Percentiles rank a stretch among this genome's conserved stretches.
phyloP scores from a whole-genome alignment of 2,888 invertebrate species.

The Xylota segnis region DNA sequence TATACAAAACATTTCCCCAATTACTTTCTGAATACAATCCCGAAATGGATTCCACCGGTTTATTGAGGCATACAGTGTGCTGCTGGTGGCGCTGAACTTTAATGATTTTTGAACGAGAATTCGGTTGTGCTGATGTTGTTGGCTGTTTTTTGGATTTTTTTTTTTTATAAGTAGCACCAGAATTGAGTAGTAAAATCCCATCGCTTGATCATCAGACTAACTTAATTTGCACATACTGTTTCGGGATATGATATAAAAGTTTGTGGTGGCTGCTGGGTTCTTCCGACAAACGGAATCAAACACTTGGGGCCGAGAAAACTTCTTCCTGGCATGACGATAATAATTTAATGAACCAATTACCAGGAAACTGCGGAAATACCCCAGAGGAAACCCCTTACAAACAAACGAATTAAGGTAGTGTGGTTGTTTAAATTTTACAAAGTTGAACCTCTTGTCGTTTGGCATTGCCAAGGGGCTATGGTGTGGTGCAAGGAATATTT shows the following conservation, averaged over 20 bases:
- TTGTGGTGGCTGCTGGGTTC: neutral
- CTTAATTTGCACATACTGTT: slow-evolving; percentile 24
- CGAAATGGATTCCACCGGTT: slow-evolving; percentile 30
- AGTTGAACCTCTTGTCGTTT: slow-evolving; percentile 10
- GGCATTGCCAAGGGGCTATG: neutral
- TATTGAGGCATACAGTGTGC: slow-evolving; percentile 17
- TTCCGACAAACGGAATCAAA: slow-evolving; percentile 28
- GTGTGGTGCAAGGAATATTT: neutral
- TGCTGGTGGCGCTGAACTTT: slow-evolving; percentile 29
- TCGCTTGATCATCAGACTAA: slow-evolving; percentile 24
- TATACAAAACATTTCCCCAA: slow-evolving; percentile 43
- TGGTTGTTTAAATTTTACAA: slow-evolving; percentile 35
- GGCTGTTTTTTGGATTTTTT: neutral
- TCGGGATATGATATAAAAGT: slow-evolving; percentile 24
- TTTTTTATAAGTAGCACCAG: slow-evolving; percentile 12
- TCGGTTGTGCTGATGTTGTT: slow-evolving; percentile 8
- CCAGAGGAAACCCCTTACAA: neutral
- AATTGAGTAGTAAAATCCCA: slow-evolving; percentile 32
- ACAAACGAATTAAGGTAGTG: slow-evolving; percentile 32
- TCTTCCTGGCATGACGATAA: slow-evolving; percentile 29
- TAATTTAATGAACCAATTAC: slow-evolving; percentile 62
- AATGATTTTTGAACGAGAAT: slow-evolving; percentile 51
- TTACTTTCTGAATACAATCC: slow-evolving; percentile 45
- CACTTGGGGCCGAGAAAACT: slow-evolving; percentile 39
- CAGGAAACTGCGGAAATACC: slow-evolving; percentile 46